Evolutionary conservation across 2,113 vertebrate genomes (phyloP).

Genomic region (Phodopus roborovskii): DNA sequence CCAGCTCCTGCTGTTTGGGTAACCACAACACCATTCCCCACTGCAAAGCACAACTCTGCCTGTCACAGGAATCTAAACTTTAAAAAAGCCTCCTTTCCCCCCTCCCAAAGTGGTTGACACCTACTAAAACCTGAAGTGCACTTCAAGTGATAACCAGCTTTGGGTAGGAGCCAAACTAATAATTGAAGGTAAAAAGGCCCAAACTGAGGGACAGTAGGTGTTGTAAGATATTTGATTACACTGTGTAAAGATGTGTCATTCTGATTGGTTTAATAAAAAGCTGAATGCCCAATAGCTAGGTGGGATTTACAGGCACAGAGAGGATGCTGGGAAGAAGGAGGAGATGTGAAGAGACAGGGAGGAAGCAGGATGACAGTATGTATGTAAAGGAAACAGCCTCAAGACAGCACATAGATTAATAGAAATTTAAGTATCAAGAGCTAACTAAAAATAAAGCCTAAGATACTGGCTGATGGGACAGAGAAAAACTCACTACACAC

Average conservation of each 20-base stretch:
- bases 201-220: not conserved
- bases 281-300: not conserved
- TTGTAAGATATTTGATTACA: not conserved
- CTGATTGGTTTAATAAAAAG: not conserved
- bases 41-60: not conserved
- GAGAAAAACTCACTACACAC: not conserved
- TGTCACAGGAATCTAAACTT: not conserved
- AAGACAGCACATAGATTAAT: not conserved
- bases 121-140: not conserved
- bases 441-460: not conserved
- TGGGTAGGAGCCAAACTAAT: not conserved
- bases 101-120: not conserved
- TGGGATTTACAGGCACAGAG: not conserved
- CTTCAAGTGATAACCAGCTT: not conserved
- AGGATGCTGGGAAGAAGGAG: not conserved
- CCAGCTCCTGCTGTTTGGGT: not conserved
- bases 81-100: accelerated
- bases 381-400: not conserved
- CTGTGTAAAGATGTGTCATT: not conserved
- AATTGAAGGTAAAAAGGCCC: not conserved
- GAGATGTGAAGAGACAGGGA: not conserved
- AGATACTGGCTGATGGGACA: not conserved
- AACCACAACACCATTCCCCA: not conserved
- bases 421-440: not conserved
- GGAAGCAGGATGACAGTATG: not conserved